A percentile compares a stretch with the other conserved stretches of the same genome.
Conservation (phyloP, 2,888 invertebrate species). For the Hoplodrina ambigua region DNA sequence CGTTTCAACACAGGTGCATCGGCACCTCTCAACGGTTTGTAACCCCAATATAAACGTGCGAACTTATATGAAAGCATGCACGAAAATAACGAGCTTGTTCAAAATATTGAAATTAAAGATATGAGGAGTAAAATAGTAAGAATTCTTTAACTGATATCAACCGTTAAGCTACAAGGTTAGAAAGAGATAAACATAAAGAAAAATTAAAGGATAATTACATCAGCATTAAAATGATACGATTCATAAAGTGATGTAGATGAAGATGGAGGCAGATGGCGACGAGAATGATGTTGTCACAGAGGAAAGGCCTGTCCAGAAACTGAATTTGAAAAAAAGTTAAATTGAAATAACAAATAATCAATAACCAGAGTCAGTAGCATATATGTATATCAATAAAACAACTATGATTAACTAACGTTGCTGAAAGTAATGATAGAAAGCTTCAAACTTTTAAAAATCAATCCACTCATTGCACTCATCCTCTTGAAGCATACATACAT, state of each 20-base stretch:
- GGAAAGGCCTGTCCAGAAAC: not conserved
- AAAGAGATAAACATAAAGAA: not conserved
- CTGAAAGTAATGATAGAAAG: not conserved
- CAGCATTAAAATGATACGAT: not conserved
- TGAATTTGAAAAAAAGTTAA: not conserved
- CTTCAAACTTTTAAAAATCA: not conserved
- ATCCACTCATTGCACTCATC: conserved; percentile 8
- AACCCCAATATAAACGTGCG: conserved; percentile 42
- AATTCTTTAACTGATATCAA: conserved; percentile 3
- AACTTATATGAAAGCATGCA: conserved; percentile 31
- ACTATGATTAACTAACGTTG: not conserved
- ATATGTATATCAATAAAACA: not conserved
- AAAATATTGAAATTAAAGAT: conserved; percentile 24
- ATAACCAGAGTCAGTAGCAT: not conserved
- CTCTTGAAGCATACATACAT: conserved; percentile 15
- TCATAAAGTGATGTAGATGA: not conserved
- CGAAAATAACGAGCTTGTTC: conserved; percentile 35
- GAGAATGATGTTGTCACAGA: not conserved
- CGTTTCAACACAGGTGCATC: conserved; percentile 62
- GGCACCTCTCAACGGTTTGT: conserved; percentile 52
- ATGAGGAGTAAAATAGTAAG: not conserved
- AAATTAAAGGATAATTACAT: not conserved
- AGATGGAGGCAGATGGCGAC: not conserved
- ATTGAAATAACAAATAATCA: not conserved
- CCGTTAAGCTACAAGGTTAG: not conserved